Base-by-base conservation (phyloP, 2,113 vertebrate genomes). In the Datnioides undecimradiatus region DNA sequence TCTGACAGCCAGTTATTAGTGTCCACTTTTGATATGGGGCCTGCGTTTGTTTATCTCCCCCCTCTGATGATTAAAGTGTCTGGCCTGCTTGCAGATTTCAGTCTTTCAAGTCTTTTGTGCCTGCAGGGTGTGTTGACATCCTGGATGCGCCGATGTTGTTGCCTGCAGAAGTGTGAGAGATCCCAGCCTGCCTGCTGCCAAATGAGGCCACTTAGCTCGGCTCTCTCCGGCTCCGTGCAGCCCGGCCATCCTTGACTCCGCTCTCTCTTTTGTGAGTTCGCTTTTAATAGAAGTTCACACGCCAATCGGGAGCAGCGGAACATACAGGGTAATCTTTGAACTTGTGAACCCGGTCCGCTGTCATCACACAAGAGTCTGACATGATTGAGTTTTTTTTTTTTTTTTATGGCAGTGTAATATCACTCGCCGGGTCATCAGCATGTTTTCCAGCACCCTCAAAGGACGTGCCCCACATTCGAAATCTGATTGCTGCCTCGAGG, bases 381-480 rank as follows among this genome's bases (percentile, higher is more conserved):
- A 19, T 27, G 21, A 76, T 23, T 74, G 8, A 3, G 12, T 16
- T 73, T 76, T n/a, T n/a, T n/a, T n/a, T n/a, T n/a, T n/a, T n/a
- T n/a, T n/a, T 76, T 73, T 34, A 49, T 59, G 14, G 33, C 36
- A 16, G 23, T 57, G 13, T 57, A 71, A 63, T 40, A 78, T 62
- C 45, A 8, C 63, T 62, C 6, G 14, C 49, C 27, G 33, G 73
- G 63, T 74, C 52, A 73, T 60, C 68, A 52, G 60, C 66, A 43
- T 76, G 66, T 73, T 76, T 62, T 73, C 33, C 43, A 71, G 64
- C 40, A 40, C 33, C 29, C 58, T 45, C 16, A 0, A 23, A 68
- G 34, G 62, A 76, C 54, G 55, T 48, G 80, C 3, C 51, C 76
- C 38, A 64, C 57, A 69, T 83, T 59, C 73, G 33, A 29, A 36